Percentiles rank a stretch among this genome's conserved stretches.
Conservation (phyloP, 2,888 invertebrate species). For the Hirudinaria manillensis region DNA sequence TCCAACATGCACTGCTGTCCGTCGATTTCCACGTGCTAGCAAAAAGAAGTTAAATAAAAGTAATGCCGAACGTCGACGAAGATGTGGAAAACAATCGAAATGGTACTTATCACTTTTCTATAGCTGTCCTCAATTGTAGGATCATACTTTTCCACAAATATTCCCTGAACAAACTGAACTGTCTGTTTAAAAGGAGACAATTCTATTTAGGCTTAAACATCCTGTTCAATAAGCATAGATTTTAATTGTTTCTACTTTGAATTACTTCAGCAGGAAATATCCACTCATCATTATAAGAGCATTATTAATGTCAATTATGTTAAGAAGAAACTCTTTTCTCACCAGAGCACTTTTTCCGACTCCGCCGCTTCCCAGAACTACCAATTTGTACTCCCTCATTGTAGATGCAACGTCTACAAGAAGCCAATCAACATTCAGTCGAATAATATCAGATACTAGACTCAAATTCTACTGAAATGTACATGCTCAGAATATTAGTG, state of each 20-base stretch:
- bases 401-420: background rate
- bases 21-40: constrained; percentile 91
- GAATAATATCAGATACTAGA: too few relatives aligned
- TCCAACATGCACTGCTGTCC: constrained; percentile 99
- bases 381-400: constrained; percentile 99
- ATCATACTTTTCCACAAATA: constrained; percentile 99
- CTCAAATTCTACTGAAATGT: too few relatives aligned
- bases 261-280: background rate
- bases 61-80: background rate
- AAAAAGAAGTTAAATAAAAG: constrained; percentile 30
- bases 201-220: background rate
- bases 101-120: constrained; percentile 64
- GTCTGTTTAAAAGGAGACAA: constrained; percentile 58
- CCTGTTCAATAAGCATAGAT: background rate
- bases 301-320: too few relatives aligned
- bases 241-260: background rate
- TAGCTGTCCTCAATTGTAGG: constrained; percentile 99
- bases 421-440: too few relatives aligned
- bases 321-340: constrained; percentile 36
- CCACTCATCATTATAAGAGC: too few relatives aligned
- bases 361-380: constrained; percentile 97
- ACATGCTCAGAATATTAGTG: too few relatives aligned
- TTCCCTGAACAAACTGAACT: constrained; percentile 95
- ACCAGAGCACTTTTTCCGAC: constrained; percentile 94
- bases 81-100: background rate